These are phyloP conservation scores for Agonopterix subpropinquella DNA, from an alignment of 2,888 invertebrate genomes.

Conservation along the genomic window DNA sequence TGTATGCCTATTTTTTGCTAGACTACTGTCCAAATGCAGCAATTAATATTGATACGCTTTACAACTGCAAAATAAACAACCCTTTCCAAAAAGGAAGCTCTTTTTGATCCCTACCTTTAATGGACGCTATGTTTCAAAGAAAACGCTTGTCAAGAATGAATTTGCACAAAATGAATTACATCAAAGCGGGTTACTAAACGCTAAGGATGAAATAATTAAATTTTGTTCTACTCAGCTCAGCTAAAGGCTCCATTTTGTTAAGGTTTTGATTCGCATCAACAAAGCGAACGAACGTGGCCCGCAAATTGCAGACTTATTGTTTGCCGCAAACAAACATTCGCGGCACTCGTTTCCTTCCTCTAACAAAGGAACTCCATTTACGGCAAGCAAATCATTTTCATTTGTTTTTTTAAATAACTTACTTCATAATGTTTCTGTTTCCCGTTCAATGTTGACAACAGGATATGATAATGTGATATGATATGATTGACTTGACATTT, in stretches of 20 bases:
- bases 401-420: slow-evolving; percentile 44
- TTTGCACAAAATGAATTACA: slow-evolving; percentile 4
- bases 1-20: no score
- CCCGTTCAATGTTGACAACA: not conserved
- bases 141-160: not conserved
- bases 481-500: no score
- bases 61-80: no score
- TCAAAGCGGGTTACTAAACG: slow-evolving; percentile 23
- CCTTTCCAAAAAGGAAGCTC: not conserved
- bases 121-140: not conserved
- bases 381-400: slow-evolving; percentile 53
- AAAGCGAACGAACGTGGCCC: slow-evolving; percentile 53
- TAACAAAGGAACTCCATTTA: slow-evolving; percentile 64
- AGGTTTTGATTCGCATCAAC: slow-evolving; percentile 64
- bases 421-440: slow-evolving; percentile 1
- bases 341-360: slow-evolving; percentile 52
- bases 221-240: slow-evolving; percentile 26
- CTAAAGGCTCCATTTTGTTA: slow-evolving; percentile 50
- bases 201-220: slow-evolving; percentile 40
- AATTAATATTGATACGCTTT: no score
- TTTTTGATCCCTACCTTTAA: not conserved
- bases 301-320: slow-evolving; percentile 71
- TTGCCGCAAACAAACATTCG: slow-evolving; percentile 65
- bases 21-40: no score
- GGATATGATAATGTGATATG: no score